These are phyloP conservation scores for Eupithecia abbreviata DNA, from an alignment of 2,888 invertebrate species.

Conservation along the genomic window DNA sequence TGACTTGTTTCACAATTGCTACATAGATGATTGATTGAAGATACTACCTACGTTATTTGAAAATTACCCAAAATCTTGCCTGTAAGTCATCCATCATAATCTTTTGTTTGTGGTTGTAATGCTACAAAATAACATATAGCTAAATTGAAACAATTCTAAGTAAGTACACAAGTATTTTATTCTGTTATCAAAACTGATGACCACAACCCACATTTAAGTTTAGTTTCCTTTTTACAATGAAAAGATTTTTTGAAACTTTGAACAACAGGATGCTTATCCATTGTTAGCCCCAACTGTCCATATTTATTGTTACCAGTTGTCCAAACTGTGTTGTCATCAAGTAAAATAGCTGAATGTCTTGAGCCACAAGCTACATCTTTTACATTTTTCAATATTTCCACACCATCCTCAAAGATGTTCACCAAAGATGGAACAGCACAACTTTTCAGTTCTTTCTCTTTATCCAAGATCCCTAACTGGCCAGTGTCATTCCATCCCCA, in stretches of 20 bases:
- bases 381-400: constrained; percentile 76
- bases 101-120: no score
- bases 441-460: constrained; percentile 56
- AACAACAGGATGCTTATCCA: constrained; percentile 54
- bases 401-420: constrained; percentile 66
- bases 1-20: no score
- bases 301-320: constrained; percentile 92
- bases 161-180: constrained; percentile 6
- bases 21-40: no score
- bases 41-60: no score
- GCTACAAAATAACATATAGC: neutral
- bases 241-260: constrained; percentile 62
- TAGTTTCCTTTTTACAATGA: constrained; percentile 50
- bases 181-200: constrained; percentile 58
- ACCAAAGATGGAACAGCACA: constrained; percentile 68
- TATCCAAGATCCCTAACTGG: constrained; percentile 88
- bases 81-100: no score
- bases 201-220: constrained; percentile 71
- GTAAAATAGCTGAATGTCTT: constrained; percentile 88
- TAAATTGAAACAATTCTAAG: neutral
- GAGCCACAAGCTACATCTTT: constrained; percentile 89
- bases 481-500: constrained; percentile 97
- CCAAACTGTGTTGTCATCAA: constrained; percentile 88
- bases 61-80: no score
- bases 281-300: constrained; percentile 87